Evolutionary conservation across 2,888 invertebrate species (phyloP).

Genomic region (Schizaphis graminum): DNA sequence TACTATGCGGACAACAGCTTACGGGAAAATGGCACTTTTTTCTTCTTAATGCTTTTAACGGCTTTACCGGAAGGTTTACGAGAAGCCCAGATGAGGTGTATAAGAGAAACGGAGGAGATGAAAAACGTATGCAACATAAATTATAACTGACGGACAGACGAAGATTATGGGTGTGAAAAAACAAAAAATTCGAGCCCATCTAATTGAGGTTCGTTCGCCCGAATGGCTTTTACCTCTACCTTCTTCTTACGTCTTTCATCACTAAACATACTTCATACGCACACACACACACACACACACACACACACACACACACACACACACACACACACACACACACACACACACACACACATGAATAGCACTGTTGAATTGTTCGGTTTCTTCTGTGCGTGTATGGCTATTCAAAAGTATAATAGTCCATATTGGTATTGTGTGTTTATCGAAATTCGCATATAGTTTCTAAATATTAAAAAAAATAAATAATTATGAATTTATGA

Average conservation of each 20-base stretch:
- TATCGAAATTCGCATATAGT: background rate
- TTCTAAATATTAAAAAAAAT: background rate
- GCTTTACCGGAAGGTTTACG: constrained; percentile 38
- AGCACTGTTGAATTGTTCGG: background rate
- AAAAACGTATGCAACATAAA: constrained; percentile 57
- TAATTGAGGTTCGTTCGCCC: constrained; percentile 37
- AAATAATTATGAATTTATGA: background rate
- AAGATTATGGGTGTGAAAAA: constrained; percentile 55
- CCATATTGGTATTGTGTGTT: background rate
- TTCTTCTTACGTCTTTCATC: background rate
- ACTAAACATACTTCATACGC: background rate
- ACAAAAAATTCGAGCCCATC: constrained; percentile 17
- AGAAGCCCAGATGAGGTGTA: background rate
- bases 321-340: too few species aligned
- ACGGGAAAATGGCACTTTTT: background rate
- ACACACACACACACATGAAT: background rate
- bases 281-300: too few species aligned
- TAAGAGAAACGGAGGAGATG: background rate
- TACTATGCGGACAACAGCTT: constrained; percentile 31
- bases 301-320: too few species aligned
- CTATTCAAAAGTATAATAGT: background rate
- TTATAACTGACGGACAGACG: constrained; percentile 45
- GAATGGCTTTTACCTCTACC: background rate
- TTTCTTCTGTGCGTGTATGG: background rate
- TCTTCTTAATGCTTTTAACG: constrained; percentile 54